Base-by-base conservation (phyloP, 2,797 vertebrate genomes). In the Adrianichthys oophorus region DNA sequence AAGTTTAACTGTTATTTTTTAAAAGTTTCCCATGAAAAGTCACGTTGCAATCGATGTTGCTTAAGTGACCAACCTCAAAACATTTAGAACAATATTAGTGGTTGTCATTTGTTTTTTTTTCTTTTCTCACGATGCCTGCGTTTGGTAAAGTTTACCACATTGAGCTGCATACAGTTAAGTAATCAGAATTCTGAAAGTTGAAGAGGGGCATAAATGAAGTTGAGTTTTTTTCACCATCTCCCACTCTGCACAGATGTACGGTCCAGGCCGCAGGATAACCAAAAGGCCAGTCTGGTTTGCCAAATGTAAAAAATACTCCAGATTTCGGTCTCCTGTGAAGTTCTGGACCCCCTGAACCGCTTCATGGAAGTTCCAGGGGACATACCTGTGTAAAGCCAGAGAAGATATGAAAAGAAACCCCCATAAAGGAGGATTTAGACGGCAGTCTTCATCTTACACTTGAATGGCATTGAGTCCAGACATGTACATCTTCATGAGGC, bases 171-270 rank as follows among this genome's bases (percentile, higher is more conserved):
- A 15, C 18, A 17, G 23, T 37, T 21, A 40, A 42, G 2, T 7
- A 7, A 16, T 32, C 8, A 43, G 2, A 5, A 32, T 15, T 14
- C 49, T 23, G 4, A 1, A 63, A 4, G 17, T 23, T 23, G 23
- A 4, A n/a, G 15, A 19, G 4, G 15, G 13, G 15, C 8, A 48
- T n/a, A 41, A 48, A 21, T 5, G 19, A 49, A 55, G 4, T 15
- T 41, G 63, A 14, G 14, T 29, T 7, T n/a, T 21, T 52, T 75
- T 94, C 79, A 99, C 97, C 97, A 99, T 99, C 72, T 99, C 98
- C 97, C 97, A 99, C 69, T 99, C 98, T 0, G 96, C 96, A 84
- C 96, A 98, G 91, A 99, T 99, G 87, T 99, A 99, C 2, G 98
- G 98, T 56, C 98, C 98, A 0, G 96, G 96, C 3, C 96, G 93